Base-by-base conservation (phyloP, 1,140 invertebrate species). In the Matsumurasca onukii region DNA sequence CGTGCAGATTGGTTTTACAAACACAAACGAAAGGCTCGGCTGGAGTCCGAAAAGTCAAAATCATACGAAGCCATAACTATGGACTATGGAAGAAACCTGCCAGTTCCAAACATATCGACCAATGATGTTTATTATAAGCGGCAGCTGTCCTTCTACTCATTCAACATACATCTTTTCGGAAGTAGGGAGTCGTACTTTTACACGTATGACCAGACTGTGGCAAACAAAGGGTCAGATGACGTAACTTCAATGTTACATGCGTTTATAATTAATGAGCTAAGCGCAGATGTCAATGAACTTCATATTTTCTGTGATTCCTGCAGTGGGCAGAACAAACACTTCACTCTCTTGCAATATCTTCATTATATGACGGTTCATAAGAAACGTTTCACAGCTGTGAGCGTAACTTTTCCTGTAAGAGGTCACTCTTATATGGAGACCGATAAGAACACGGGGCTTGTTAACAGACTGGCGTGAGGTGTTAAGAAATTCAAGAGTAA, bases 371-470 rank as follows among this genome's bases (percentile, higher is more conserved):
- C 71, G 20, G 55, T 69, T 68, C 51, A 63, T 15, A 20, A 39
- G 22, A 62, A 69, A 59, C 17, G 52, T 31, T 71, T 71, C 24
- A 34, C 69, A 20, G 0, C 49, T 5, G 63, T 67, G 22, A 49
- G 20, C 22, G 59, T 67, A 15, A 67, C 62, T 22, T 72, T 65
- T 39, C 69, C 71, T 0, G 52, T 68, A 62, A 0, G 69, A 65
- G 71, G 69, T 22, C 69, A 72, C 30, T 68, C 69, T 12, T 72
- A 72, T 49, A 25, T 71, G 13, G 66, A 69, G 29, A 69, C 69
- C 22, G 67, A 72, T 62, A 70, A 62, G 45, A 65, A 72, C 22
- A 66, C 66, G 66, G 67, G 31, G n/a, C 31, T 70, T 17, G 24
- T 71, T 17, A 71, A 71, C 5, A 34, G 67, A 66, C 25, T 71